Evolutionary conservation across 2,888 invertebrate genomes (phyloP).

Genomic region (Eupelmus urozonus): DNA sequence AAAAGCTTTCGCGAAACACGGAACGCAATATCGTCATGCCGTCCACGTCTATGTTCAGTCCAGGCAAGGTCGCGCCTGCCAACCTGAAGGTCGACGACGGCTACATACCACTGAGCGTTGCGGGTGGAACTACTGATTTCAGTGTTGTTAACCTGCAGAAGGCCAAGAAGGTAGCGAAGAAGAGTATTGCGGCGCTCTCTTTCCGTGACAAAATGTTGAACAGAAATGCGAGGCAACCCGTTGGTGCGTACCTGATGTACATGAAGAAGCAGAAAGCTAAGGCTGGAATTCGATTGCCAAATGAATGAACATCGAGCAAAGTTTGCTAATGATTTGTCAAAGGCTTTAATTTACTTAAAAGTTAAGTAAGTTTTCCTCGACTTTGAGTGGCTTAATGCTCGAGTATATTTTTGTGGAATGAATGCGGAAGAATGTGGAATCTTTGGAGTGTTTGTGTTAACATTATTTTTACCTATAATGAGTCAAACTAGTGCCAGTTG

Average conservation of each 20-base stretch:
- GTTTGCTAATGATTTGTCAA: neutral
- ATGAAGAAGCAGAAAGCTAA: slow-evolving; percentile 66
- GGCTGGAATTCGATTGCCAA: neutral
- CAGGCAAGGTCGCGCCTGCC: slow-evolving; percentile 9
- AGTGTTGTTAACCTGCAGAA: slow-evolving; percentile 66
- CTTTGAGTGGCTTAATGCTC: neutral
- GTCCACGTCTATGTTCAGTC: slow-evolving; percentile 61
- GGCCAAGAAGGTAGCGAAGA: slow-evolving; percentile 61
- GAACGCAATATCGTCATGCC: slow-evolving; percentile 53
- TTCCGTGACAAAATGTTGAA: slow-evolving; percentile 69
- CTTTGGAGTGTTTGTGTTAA: neutral
- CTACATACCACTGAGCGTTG: slow-evolving; percentile 62
- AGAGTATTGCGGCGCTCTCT: slow-evolving; percentile 51
- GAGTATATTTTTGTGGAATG: neutral
- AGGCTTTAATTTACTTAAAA: neutral
- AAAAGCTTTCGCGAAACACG: slow-evolving; percentile 42
- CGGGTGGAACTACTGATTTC: slow-evolving; percentile 70
- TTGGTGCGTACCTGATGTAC: slow-evolving; percentile 67
- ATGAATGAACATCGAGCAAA: neutral
- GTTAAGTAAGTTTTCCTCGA: neutral
- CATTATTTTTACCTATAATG: neutral
- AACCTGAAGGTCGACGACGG: slow-evolving; percentile 57
- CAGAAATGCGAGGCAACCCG: slow-evolving; percentile 67
- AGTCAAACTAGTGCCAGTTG: neutral
- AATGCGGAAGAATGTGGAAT: neutral